A percentile compares a stretch with the other conserved stretches of the same genome.
These are phyloP conservation scores for Thamnophis sirtalis DNA, from an alignment of 2,113 vertebrate species.

Conservation along the genomic window DNA sequence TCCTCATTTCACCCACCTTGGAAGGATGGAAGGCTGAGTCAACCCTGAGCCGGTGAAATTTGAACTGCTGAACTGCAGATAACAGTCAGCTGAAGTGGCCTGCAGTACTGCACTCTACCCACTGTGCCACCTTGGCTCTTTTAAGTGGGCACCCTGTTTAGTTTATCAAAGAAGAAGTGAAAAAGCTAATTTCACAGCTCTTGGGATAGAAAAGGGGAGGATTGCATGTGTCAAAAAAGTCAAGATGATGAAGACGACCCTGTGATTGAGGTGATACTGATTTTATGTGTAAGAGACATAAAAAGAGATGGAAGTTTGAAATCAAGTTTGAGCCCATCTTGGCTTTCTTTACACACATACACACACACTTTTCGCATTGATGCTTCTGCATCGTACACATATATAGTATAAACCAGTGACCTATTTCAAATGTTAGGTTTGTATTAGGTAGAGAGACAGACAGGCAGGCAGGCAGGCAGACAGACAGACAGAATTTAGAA, in stretches of 20 bases:
- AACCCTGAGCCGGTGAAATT: no score
- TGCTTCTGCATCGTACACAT: background rate
- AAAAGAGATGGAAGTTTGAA: background rate
- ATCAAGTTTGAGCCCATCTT: no score
- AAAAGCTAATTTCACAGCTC: constrained; percentile 42
- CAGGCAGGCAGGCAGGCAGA: background rate
- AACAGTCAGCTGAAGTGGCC: no score
- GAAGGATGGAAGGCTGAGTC: no score
- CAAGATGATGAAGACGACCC: background rate
- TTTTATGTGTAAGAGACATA: background rate
- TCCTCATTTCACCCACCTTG: no score
- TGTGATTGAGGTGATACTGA: background rate
- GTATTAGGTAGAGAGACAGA: background rate
- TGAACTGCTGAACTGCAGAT: no score
- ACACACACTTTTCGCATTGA: background rate
- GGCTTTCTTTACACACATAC: background rate
- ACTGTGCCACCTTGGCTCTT: no score
- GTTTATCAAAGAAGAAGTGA: constrained; percentile 42
- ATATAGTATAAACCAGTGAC: background rate
- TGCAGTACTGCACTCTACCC: no score
- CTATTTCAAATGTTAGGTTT: background rate
- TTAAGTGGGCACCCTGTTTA: constrained; percentile 46
- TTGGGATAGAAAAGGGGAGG: constrained; percentile 7
- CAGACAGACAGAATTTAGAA: background rate
- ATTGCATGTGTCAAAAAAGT: background rate